Percentiles rank a stretch among this genome's conserved stretches.
phyloP scores from a whole-genome alignment of 2,797 vertebrate species.

The Somateria mollissima region DNA sequence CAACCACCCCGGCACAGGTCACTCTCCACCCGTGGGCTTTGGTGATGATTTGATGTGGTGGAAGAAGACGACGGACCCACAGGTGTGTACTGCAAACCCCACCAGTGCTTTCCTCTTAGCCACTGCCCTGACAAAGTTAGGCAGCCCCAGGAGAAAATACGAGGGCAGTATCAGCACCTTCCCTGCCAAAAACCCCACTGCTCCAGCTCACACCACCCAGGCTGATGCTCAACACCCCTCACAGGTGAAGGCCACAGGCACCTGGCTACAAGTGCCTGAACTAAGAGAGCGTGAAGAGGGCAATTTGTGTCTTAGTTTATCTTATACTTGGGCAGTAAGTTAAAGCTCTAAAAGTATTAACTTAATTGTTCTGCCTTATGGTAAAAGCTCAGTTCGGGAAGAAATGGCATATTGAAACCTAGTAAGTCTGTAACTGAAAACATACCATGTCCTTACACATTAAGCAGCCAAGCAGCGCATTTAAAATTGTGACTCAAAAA shows the following conservation, averaged over 20 bases:
- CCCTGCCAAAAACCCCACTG: rapidly evolving
- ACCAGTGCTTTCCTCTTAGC: not conserved
- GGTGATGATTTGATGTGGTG: not conserved
- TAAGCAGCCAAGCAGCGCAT: not conserved
- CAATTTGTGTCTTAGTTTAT: not conserved
- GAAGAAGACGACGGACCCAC: rapidly evolving
- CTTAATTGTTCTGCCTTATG: not conserved
- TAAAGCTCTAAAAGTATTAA: not conserved
- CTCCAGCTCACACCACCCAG: not conserved
- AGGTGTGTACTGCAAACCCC: not conserved
- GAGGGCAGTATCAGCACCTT: not conserved
- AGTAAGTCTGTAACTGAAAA: not conserved
- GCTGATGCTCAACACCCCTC: not conserved
- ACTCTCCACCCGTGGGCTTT: rapidly evolving
- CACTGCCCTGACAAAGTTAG: not conserved
- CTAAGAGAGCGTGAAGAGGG: not conserved
- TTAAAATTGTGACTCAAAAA: not conserved
- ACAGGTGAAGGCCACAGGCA: not conserved
- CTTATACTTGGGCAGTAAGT: not conserved
- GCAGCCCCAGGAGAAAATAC: not conserved
- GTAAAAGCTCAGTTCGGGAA: not conserved
- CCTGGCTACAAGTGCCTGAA: not conserved
- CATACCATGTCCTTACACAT: not conserved
- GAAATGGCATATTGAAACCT: not conserved
- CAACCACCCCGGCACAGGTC: rapidly evolving